Evolutionary conservation across 2,888 invertebrate species (phyloP).

Genomic region (Adelphocoris suturalis): DNA sequence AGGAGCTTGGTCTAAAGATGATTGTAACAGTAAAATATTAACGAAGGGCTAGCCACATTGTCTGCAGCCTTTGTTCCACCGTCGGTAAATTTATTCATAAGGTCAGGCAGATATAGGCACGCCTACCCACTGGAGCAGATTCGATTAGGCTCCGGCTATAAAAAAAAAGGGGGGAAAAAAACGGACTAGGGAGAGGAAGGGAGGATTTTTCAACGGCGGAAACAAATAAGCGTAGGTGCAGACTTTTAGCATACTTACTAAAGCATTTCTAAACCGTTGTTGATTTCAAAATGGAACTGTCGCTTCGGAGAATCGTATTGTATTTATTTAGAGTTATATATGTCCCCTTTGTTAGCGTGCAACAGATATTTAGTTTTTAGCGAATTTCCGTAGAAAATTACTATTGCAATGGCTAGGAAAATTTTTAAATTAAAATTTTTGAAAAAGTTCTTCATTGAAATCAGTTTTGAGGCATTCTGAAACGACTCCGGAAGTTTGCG

Average conservation of each 20-base stretch:
- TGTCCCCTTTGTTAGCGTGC: too few relatives aligned
- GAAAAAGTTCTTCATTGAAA: too few relatives aligned
- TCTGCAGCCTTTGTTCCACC: constrained; percentile 23
- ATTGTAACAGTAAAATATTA: constrained; percentile 45
- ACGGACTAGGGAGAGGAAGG: background rate
- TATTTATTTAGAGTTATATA: too few relatives aligned
- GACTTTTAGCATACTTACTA: background rate
- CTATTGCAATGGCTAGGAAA: too few relatives aligned
- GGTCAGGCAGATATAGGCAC: constrained; percentile 1
- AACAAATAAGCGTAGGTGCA: background rate
- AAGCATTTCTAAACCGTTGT: background rate
- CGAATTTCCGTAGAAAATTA: too few relatives aligned
- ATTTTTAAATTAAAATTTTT: too few relatives aligned
- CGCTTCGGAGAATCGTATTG: too few relatives aligned
- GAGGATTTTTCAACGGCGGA: background rate
- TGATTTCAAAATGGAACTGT: too few relatives aligned
- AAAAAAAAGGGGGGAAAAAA: background rate
- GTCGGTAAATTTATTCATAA: constrained; percentile 55
- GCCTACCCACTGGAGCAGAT: background rate
- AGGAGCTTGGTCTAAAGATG: background rate
- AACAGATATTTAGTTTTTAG: too few relatives aligned
- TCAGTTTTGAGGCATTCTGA: too few relatives aligned
- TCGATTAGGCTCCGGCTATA: background rate
- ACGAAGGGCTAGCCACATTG: background rate
- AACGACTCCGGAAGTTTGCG: too few relatives aligned